Evolutionary conservation across 1,140 invertebrate genomes (phyloP).

Genomic region (Odontomachus brunneus): DNA sequence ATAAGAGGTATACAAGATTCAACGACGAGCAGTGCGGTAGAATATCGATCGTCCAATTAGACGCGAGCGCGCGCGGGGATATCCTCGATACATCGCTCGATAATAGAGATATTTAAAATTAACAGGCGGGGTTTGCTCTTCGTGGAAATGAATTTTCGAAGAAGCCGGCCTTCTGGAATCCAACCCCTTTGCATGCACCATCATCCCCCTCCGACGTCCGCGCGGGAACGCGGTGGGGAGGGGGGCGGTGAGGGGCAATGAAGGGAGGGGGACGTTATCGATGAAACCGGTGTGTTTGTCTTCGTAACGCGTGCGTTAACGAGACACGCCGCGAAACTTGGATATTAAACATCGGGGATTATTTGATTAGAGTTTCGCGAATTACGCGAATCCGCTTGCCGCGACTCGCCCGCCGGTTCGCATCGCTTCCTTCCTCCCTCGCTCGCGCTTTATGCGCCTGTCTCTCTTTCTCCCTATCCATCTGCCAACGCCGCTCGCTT

Average conservation of each 20-base stretch:
- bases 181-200: neutral
- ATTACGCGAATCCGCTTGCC: slow-evolving; percentile 63
- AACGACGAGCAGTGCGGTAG: neutral
- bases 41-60: slow-evolving; percentile 23
- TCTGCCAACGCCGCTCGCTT: neutral
- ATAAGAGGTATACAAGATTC: neutral
- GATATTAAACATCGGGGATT: slow-evolving; percentile 71
- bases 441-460: neutral
- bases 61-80: neutral
- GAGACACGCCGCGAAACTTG: slow-evolving; percentile 66
- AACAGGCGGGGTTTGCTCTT: neutral
- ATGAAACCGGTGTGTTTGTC: slow-evolving; percentile 77
- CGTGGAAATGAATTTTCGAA: slow-evolving; percentile 13
- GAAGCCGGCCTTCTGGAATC: neutral
- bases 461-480: neutral
- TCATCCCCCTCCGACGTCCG: neutral
- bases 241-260: neutral
- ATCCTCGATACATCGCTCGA: neutral
- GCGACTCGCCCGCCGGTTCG: slow-evolving; percentile 21
- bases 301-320: slow-evolving; percentile 68
- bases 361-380: slow-evolving; percentile 78
- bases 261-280: slow-evolving; percentile 6
- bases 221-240: neutral
- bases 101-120: slow-evolving; percentile 38
- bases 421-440: neutral